Evolutionary conservation across 2,888 invertebrate species (phyloP).

Genomic region (Tanypteryx hageni): DNA sequence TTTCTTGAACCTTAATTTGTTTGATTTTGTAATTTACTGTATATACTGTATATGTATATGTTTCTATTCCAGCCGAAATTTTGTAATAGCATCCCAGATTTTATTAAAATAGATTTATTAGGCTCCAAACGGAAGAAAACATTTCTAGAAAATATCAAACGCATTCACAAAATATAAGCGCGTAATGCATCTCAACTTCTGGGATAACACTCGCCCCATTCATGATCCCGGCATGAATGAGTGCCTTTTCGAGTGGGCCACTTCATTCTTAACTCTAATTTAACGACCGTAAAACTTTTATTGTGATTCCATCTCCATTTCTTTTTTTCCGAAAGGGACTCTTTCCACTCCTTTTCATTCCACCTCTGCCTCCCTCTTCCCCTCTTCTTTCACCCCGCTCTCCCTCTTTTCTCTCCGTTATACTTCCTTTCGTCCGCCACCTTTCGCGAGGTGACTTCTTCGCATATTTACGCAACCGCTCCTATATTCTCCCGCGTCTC

Average conservation of each 20-base stretch:
- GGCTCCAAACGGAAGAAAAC: no score
- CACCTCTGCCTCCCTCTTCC: neutral
- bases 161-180: neutral
- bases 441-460: neutral
- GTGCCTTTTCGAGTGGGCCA: neutral
- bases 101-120: no score
- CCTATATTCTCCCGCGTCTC: no score
- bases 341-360: neutral
- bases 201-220: neutral
- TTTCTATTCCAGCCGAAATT: no score
- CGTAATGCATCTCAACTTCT: neutral
- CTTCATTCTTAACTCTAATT: neutral
- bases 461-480: neutral
- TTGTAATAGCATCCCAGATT: no score
- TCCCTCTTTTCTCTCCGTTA: no score
- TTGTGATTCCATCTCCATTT: neutral
- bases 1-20: no score
- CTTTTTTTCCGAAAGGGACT: neutral
- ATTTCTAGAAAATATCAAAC: no score
- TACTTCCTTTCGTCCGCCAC: no score
- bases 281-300: conserved; percentile 24
- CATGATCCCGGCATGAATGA: neutral
- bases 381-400: neutral
- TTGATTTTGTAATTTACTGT: no score
- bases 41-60: no score